A percentile compares a stretch with the other conserved stretches of the same genome.
Conservation (phyloP, 1,140 invertebrate species). For the Saccostrea glomerata region DNA sequence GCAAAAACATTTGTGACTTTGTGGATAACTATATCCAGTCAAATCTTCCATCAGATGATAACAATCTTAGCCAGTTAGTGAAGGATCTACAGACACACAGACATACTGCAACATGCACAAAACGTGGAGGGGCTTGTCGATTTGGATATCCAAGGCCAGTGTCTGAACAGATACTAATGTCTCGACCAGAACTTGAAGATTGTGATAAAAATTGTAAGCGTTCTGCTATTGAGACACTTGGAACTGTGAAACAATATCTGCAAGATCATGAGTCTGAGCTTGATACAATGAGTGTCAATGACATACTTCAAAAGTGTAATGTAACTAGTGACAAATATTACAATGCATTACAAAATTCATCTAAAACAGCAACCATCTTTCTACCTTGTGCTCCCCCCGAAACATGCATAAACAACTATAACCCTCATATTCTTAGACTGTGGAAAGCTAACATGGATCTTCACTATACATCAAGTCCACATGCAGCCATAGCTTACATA, state of each 20-base stretch:
- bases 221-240: background rate
- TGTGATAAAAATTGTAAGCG: slow-evolving; percentile 21
- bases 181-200: background rate
- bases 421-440: slow-evolving; percentile 27
- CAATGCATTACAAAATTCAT: slow-evolving; percentile 35
- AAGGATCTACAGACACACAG: slow-evolving; percentile 33
- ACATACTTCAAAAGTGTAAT: slow-evolving; percentile 42
- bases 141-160: slow-evolving; percentile 49
- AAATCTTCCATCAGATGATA: slow-evolving; percentile 44
- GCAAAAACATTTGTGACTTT: slow-evolving; percentile 49
- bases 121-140: slow-evolving; percentile 34
- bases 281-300: slow-evolving; percentile 40
- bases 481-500: slow-evolving; percentile 52
- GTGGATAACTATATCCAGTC: slow-evolving; percentile 50
- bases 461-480: slow-evolving; percentile 51
- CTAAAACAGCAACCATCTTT: slow-evolving; percentile 53
- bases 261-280: slow-evolving; percentile 37
- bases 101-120: slow-evolving; percentile 52
- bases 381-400: slow-evolving; percentile 30
- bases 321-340: slow-evolving; percentile 40
- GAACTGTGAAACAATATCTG: slow-evolving; percentile 46
- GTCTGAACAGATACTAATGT: slow-evolving; percentile 14
- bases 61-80: slow-evolving; percentile 36
- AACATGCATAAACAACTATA: slow-evolving; percentile 53
- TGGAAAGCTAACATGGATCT: slow-evolving; percentile 55